Percentiles rank a stretch among this genome's conserved stretches.
Conservation (phyloP, 2,797 vertebrate genomes). For the Acestrorhynchus altus region DNA sequence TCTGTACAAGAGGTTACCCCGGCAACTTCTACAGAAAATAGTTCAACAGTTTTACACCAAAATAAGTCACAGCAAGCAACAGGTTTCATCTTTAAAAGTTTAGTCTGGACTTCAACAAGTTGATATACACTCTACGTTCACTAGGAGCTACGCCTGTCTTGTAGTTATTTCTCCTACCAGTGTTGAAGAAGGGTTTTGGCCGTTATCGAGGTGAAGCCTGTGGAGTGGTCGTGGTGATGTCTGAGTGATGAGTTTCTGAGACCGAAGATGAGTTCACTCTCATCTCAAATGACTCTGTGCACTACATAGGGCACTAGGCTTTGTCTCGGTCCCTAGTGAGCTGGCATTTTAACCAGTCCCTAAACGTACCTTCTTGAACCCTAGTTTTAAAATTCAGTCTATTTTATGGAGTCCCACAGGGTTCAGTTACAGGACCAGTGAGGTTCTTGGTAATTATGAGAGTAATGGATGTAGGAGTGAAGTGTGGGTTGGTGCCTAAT, state of each 20-base stretch:
- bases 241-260: not conserved
- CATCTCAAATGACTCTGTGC: conserved; percentile 1
- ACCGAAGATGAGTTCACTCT: not conserved
- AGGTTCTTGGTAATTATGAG: no score
- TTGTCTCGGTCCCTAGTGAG: not conserved
- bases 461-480: no score
- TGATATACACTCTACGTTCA: conserved; percentile 84
- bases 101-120: conserved; percentile 73
- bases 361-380: no score
- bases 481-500: no score
- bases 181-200: conserved; percentile 72
- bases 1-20: conserved; percentile 79
- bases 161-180: conserved; percentile 84
- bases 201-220: conserved; percentile 61
- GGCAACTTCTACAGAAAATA: conserved; percentile 87
- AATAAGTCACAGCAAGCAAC: conserved; percentile 94
- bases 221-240: not conserved
- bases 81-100: conserved; percentile 68
- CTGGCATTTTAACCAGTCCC: not conserved
- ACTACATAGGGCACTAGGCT: not conserved
- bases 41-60: conserved; percentile 86
- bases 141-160: conserved; percentile 84
- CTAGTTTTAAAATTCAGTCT: no score
- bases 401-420: no score
- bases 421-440: no score